Conservation (phyloP, 2,888 invertebrate genomes). For the Cylloceria caligata region DNA sequence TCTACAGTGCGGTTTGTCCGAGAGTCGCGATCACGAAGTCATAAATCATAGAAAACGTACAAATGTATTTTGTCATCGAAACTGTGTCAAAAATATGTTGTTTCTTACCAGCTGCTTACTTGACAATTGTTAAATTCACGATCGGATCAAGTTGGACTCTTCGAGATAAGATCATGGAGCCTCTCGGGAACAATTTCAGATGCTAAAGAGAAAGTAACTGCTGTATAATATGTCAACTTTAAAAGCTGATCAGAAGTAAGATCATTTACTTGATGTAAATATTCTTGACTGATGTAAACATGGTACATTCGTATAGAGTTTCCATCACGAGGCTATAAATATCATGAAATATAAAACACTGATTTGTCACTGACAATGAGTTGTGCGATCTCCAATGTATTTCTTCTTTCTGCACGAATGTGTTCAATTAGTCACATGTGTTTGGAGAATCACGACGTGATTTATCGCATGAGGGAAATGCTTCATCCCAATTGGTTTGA, state of each 20-base stretch:
- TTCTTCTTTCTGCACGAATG: background rate
- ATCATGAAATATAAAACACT: background rate
- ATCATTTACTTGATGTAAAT: background rate
- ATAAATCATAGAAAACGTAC: background rate
- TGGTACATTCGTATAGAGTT: background rate
- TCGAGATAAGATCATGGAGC: too few relatives aligned
- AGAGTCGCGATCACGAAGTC: constrained; percentile 25
- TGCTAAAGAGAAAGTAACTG: too few relatives aligned
- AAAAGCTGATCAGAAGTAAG: background rate
- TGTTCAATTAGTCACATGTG: constrained; percentile 29
- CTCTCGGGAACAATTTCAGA: too few relatives aligned
- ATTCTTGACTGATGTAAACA: background rate
- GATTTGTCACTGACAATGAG: background rate
- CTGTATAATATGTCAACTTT: too few relatives aligned
- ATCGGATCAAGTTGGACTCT: too few relatives aligned
- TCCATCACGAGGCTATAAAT: background rate
- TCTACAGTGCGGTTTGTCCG: background rate
- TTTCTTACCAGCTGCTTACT: too few relatives aligned
- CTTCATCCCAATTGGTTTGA: constrained; percentile 7
- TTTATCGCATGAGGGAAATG: constrained; percentile 11
- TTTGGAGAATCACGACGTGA: constrained; percentile 30
- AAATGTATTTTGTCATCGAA: background rate
- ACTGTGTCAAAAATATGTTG: background rate
- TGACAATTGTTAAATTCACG: too few relatives aligned
- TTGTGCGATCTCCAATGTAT: background rate